Base-by-base conservation (phyloP, 2,797 vertebrate species). In the Mus spretus region DNA sequence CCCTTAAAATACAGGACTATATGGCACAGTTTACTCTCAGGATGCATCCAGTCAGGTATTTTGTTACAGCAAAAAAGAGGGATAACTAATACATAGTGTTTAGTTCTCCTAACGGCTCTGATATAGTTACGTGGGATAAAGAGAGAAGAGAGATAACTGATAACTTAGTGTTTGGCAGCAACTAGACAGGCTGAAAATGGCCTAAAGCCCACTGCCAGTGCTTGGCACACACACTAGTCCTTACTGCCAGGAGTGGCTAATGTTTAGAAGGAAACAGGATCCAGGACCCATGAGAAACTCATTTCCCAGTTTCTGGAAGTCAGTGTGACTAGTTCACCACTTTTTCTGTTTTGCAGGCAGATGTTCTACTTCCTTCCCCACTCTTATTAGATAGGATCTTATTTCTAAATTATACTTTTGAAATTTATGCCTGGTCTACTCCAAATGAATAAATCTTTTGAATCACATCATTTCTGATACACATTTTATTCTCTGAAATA, bases 281-380 rank as follows among this genome's bases (percentile, higher is more conserved):
- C 28, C 74, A 47, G 53, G 37, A 79, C 34, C 47, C 74, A 47
- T 44, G 87, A 72, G 37, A 81, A 83, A 84, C 0, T 77, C 47
- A 93, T 3, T 92, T 95, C 55, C 78, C 20, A 61, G 53, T 75
- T 94, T 85, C n/a, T 79, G 12, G 34, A 87, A 90, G 28, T 91
- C 37, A 55, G 57, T 83, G 37, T 78, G 91, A 12, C 72, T 83
- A 37, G 89, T 50, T 90, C 74, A 82, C 0, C 8, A 26, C 96
- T 37, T 89, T 79, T 40, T 89, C 50, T 79, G 10, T 92, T 96
- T 95, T 90, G 47, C 34, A 94, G 40, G 83, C 34, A 92, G 28
- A 75, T 89, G n/a, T 0, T 87, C 17, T 78, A 77, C 63, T 93
- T 85, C 34, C 79, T 34, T 92, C 96, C 47, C 5, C 44, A 22